phyloP scores from a whole-genome alignment of 2,797 vertebrate genomes.

The Xenops minutus region DNA sequence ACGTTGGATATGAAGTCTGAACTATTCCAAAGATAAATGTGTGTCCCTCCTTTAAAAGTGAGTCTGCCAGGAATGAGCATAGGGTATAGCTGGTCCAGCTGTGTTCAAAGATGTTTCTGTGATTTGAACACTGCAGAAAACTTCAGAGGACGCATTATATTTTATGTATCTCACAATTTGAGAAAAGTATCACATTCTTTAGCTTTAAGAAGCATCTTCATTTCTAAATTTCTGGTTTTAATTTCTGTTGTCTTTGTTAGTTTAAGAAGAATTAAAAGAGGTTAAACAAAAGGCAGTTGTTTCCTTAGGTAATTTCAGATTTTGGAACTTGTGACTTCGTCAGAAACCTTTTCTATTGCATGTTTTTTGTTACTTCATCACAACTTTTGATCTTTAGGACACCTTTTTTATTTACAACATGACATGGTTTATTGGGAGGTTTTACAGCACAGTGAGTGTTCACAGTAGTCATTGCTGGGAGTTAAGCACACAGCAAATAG shows the following conservation, averaged over 20 bases:
- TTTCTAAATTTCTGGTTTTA: not conserved
- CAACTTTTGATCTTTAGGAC: not conserved
- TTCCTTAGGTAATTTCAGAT: not conserved
- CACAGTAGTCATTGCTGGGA: not conserved
- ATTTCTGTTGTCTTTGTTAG: not conserved
- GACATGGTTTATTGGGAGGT: not conserved
- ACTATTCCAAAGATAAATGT: not conserved
- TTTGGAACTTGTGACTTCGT: not conserved
- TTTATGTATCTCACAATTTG: not conserved
- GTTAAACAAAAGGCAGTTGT: not conserved
- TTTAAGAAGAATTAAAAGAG: not conserved
- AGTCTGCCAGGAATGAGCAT: not conserved
- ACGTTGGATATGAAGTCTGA: accelerated
- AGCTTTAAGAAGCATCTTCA: not conserved
- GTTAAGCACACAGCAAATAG: not conserved
- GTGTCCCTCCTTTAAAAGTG: not conserved
- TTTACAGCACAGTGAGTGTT: not conserved
- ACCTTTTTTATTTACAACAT: not conserved
- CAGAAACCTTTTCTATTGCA: not conserved
- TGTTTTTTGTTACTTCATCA: not conserved
- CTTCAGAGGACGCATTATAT: not conserved
- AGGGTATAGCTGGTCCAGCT: not conserved
- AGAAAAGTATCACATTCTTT: not conserved
- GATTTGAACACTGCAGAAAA: not conserved
- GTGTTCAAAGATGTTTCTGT: not conserved